Evolutionary conservation across 2,888 invertebrate genomes (phyloP).

Genomic region (Platerodrilus igneus): DNA sequence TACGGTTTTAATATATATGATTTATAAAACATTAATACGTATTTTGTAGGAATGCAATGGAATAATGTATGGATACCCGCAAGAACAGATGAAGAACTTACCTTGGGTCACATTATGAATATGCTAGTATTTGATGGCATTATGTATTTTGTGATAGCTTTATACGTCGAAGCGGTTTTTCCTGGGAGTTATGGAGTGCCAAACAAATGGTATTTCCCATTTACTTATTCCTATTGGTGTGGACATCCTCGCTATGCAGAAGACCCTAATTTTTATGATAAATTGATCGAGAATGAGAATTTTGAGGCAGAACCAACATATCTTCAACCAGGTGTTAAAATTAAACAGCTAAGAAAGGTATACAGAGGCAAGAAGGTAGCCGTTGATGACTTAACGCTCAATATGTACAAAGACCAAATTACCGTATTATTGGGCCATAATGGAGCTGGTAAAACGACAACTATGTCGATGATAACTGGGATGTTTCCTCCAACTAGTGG

Average conservation of each 20-base stretch:
- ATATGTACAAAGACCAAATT: constrained; percentile 85
- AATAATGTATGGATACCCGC: constrained; percentile 58
- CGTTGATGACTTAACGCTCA: constrained; percentile 65
- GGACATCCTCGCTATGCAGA: background rate
- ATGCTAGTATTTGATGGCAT: constrained; percentile 66
- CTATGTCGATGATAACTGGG: constrained; percentile 88
- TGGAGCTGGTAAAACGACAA: constrained; percentile 92
- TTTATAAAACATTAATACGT: background rate
- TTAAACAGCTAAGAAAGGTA: constrained; percentile 57
- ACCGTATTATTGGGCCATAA: constrained; percentile 75
- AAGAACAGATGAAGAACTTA: constrained; percentile 63
- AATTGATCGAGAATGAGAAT: constrained; percentile 32
- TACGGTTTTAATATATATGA: background rate
- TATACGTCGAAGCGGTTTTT: constrained; percentile 81
- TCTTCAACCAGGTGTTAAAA: constrained; percentile 51
- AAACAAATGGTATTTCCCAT: constrained; percentile 19
- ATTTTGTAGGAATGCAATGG: constrained; percentile 57
- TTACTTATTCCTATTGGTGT: constrained; percentile 21
- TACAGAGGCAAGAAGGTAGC: constrained; percentile 55
- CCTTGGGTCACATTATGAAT: constrained; percentile 65
- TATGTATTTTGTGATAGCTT: constrained; percentile 68
- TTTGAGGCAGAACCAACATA: constrained; percentile 53
- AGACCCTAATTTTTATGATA: background rate
- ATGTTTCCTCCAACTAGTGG: constrained; percentile 65
- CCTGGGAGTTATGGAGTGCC: constrained; percentile 57